Base-by-base conservation (phyloP, 2,888 invertebrate genomes). In the Cerceris rybyensis region DNA sequence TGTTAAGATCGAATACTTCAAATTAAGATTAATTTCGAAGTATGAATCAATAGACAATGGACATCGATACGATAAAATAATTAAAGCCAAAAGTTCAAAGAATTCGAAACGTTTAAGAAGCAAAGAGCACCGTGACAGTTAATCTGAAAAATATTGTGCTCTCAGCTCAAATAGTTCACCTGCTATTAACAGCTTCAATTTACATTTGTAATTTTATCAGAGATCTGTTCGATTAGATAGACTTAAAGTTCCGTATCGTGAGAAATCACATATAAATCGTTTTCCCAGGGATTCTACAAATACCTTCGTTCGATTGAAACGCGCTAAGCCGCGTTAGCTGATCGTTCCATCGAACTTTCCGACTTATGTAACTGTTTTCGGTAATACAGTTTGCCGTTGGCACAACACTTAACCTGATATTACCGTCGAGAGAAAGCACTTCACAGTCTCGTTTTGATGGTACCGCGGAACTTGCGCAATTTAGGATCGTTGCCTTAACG, bases 391-490 rank as follows among this genome's bases (percentile, higher is more conserved):
- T 78, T 78, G 73, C 70, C 41, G 63, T 66, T n/a, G 59, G 17
- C 46, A 9, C 43, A 55, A 46, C 42, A 11, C 8, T 28, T 46
- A 70, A 50, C 50, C n/a, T n/a, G 50, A 50, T n/a, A 50, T n/a
- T 11, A n/a, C n/a, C 11, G 7, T 14, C 17, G 28, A 59, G 63
- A 58, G 70, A 70, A 67, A 70, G 72, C 74, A 58, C 50, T 50
- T n/a, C n/a, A 50, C 46, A 50, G 50, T 70, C 55, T 70, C 67
- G 59, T 78, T 74, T 80, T 52, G 58, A 77, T 42, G 59, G n/a
- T 67, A 55, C 67, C 70, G 70, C 70, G 55, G 59, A 64, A 78
- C 63, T 74, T 61, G 72, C 65, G 58, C 68, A 74, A 78, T 41
- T 11, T 43, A 43, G 43, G 78, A 78, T 78, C 67, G 52, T 68